Conservation (phyloP, 2,888 invertebrate species). For the Microctonus aethiopoides region DNA sequence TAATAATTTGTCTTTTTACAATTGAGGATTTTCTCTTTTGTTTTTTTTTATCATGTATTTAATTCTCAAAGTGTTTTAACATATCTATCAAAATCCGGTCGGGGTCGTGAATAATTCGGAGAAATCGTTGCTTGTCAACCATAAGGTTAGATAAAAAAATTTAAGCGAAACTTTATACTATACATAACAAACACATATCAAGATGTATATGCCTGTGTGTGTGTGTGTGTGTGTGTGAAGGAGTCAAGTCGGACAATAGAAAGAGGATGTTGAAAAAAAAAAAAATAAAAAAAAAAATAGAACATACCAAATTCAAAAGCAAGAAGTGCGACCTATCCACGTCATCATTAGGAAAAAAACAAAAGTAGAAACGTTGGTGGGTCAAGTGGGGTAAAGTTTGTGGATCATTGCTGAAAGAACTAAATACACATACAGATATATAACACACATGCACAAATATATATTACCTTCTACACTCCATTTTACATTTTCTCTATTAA, state of each 20-base stretch:
- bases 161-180: neutral
- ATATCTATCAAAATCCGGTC: neutral
- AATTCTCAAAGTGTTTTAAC: too few species aligned
- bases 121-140: neutral
- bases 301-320: neutral
- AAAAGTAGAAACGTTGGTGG: neutral
- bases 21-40: too few species aligned
- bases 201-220: too few species aligned
- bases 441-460: neutral
- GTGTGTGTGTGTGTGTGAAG: neutral
- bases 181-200: too few species aligned
- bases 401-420: neutral
- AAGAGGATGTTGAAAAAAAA: neutral
- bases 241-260: neutral
- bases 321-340: neutral
- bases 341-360: slow-evolving; percentile 12
- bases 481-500: neutral
- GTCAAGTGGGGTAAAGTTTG: slow-evolving; percentile 5
- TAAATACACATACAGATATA: neutral
- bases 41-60: slow-evolving; percentile 4
- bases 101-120: neutral
- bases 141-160: neutral
- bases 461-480: neutral
- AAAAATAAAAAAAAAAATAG: neutral
- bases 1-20: too few species aligned